Evolutionary conservation across 2,888 invertebrate genomes (phyloP).

Genomic region (Macaria liturata): DNA sequence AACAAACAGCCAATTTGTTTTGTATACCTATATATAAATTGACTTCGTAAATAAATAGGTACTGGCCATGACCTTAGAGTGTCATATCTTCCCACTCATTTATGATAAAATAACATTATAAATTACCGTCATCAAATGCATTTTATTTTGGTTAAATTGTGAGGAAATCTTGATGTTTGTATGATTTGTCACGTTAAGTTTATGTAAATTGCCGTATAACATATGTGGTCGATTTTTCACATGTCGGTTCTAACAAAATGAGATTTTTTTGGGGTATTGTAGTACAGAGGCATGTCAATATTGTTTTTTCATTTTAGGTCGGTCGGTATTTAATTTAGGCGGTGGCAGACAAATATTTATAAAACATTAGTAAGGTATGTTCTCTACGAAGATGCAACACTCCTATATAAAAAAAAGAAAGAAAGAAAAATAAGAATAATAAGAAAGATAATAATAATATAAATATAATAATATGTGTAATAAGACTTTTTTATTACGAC

Average conservation of each 20-base stretch:
- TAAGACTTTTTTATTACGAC: too few species aligned
- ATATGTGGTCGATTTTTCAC: constrained; percentile 17
- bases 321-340: too few species aligned
- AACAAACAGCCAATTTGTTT: background rate
- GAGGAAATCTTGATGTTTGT: constrained; percentile 9
- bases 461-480: too few species aligned
- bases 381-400: too few species aligned
- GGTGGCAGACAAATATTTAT: too few species aligned
- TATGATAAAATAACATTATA: constrained; percentile 12
- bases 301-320: too few species aligned
- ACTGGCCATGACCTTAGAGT: constrained; percentile 20
- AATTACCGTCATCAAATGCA: constrained; percentile 14
- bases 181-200: constrained; percentile 4
- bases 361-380: too few species aligned
- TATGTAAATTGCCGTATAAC: constrained; percentile 4
- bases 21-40: background rate
- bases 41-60: constrained; percentile 13
- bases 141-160: constrained; percentile 17
- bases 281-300: too few species aligned
- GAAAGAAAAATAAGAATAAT: too few species aligned
- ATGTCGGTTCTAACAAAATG: constrained; percentile 5
- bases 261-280: too few species aligned
- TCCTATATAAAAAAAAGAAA: too few species aligned
- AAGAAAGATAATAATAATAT: too few species aligned
- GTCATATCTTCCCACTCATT: constrained; percentile 3